phyloP scores from a whole-genome alignment of 1,140 invertebrate genomes.

The Yoshiicerus persimilis region DNA sequence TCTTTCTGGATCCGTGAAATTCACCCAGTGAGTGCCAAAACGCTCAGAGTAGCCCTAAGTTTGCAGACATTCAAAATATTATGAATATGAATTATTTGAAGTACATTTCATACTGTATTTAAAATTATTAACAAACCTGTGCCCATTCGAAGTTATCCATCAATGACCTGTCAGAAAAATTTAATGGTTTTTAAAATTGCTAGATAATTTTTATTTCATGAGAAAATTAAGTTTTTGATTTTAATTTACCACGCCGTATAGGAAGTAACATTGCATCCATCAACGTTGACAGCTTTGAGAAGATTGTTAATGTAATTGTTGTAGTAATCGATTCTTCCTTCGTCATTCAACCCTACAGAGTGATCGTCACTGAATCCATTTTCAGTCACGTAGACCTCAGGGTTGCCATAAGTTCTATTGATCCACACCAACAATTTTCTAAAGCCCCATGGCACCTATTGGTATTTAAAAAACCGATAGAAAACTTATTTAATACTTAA shows the following conservation, averaged over 20 bases:
- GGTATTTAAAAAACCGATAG: not conserved
- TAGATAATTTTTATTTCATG: not conserved
- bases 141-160: not conserved
- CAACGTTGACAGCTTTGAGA: not conserved
- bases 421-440: constrained; percentile 34
- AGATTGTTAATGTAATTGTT: not conserved
- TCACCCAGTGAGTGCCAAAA: constrained; percentile 45
- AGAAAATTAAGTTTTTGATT: not conserved
- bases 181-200: not conserved
- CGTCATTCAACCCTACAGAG: not conserved
- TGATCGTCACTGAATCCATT: not conserved
- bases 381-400: not conserved
- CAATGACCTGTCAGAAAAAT: not conserved
- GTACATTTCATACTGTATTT: not conserved
- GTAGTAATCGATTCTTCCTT: not conserved
- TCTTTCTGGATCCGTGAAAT: constrained; percentile 39
- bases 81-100: not conserved
- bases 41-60: constrained; percentile 16
- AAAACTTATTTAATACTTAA: too few relatives aligned
- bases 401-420: not conserved
- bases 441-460: constrained; percentile 51
- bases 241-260: not conserved
- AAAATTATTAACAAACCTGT: not conserved
- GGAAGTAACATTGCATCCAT: not conserved
- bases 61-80: not conserved